These are phyloP conservation scores for Raja brachyura DNA, from an alignment of 2,113 vertebrate genomes.

Conservation along the genomic window DNA sequence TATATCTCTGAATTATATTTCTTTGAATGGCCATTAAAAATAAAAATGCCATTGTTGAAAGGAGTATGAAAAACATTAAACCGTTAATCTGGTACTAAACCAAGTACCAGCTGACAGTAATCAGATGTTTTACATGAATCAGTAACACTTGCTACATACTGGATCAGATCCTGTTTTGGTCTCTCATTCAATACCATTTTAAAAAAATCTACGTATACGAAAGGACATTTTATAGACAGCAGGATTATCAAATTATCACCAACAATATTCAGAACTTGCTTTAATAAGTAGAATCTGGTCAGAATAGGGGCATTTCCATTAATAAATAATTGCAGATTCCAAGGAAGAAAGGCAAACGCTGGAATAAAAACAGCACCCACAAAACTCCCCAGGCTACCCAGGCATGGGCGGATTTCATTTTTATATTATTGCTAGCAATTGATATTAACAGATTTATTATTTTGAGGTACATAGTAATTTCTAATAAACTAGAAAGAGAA, in stretches of 20 bases:
- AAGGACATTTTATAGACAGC: not conserved
- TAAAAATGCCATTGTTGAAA: not conserved
- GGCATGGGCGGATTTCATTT: not conserved
- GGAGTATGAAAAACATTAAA: not conserved
- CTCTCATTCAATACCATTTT: not conserved
- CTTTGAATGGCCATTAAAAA: too few species aligned
- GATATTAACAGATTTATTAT: not conserved
- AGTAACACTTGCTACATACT: not conserved
- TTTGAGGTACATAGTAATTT: not conserved
- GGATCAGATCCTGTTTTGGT: not conserved
- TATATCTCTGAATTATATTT: not conserved
- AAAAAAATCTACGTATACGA: not conserved
- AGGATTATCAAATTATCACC: not conserved
- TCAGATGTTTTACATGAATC: not conserved
- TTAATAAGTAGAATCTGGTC: not conserved
- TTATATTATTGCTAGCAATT: not conserved
- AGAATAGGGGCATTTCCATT: not conserved
- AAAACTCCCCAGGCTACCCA: not conserved
- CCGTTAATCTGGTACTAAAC: not conserved
- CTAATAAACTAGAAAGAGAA: conserved; percentile 34
- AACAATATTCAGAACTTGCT: not conserved
- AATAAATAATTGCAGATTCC: not conserved
- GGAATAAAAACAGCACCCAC: not conserved
- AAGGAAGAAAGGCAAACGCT: not conserved
- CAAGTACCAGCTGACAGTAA: not conserved